Evolutionary conservation across 1,140 invertebrate genomes (phyloP), one percentile per base, ranked within the genome.

Genomic region (Ceratoteleas bidentatus): DNA sequence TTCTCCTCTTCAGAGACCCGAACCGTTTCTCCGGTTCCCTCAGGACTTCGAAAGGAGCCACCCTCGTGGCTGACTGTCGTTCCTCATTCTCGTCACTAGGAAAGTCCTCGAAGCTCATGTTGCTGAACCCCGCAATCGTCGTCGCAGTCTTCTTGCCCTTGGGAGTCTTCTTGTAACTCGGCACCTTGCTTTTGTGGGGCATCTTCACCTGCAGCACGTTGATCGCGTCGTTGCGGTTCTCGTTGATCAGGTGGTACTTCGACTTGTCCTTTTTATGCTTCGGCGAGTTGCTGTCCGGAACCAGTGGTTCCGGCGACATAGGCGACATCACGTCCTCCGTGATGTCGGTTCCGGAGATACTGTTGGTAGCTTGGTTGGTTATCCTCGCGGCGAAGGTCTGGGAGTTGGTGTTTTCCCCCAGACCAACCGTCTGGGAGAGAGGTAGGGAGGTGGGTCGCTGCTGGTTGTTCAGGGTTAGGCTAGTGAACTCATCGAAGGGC

Each of bases 41-140:
- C 7, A 95, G 91, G 2, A 95, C 94, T 83, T 95, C 94, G 77
- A 95, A 95, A 2, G 94, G 93, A 32, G 93, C 90, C n/a, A 92
- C 88, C 57, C 87, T 87, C 38, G 79, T 81, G 16, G 69, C 86
- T 0, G 84, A 57, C 8, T 87, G 84, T 60, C 85, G 87, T 34
- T 92, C 90, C 13, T 90, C 87, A 36, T 92, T 92, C 62, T 95
- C 94, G 76, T 95, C 95, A 15, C 94, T 94, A 0, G 94, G 94
- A 83, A 95, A 95, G 87, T 96, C 95, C 87, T 96, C 95, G 81
- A 96, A 96, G 83, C 95, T 96, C 94, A 96, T 94, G 84, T 96
- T 96, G 79, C 94, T 95, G 76, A 96, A 95, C 3, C 95, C 95
- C 2, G 92, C 92, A 43, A 86, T 85, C 2, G 81, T 81, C 0